phyloP scores from a whole-genome alignment of 1,140 invertebrate species.

The Leucophenga varia region DNA sequence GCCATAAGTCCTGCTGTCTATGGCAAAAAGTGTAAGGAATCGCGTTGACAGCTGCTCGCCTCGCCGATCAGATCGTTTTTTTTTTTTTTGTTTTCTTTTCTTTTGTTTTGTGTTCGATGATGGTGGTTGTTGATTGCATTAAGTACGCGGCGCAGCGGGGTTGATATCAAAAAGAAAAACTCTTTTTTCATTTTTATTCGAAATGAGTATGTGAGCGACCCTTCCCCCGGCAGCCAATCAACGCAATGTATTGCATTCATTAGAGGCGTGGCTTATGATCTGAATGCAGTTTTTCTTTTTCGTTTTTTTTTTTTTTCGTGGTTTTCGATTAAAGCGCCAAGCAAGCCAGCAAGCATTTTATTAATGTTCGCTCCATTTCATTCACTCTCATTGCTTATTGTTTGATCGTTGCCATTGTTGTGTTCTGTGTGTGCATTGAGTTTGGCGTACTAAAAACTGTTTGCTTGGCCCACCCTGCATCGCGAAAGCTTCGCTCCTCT shows the following conservation, averaged over 20 bases:
- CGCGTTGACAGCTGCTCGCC: conserved; percentile 9
- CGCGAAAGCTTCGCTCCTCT: conserved; percentile 42
- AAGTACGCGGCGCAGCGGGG: neutral
- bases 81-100: too few relatives aligned
- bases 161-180: neutral
- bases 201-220: too few relatives aligned
- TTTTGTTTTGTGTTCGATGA: conserved; percentile 31
- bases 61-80: too few relatives aligned
- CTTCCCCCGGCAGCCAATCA: conserved; percentile 31
- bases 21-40: too few relatives aligned
- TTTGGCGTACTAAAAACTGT: neutral
- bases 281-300: too few relatives aligned
- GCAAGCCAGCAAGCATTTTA: too few relatives aligned
- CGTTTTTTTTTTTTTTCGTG: too few relatives aligned
- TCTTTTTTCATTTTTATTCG: too few relatives aligned
- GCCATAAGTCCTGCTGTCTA: neutral
- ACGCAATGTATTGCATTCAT: conserved; percentile 7
- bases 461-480: neutral
- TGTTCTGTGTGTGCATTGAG: conserved; percentile 5
- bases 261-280: conserved; percentile 26
- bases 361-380: too few relatives aligned
- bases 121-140: conserved; percentile 7
- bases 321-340: conserved; percentile 35
- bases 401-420: conserved; percentile 44
- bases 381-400: conserved; percentile 8